These are phyloP conservation scores for Aphaenogaster rudis DNA, from an alignment of 1,140 invertebrate genomes.

Conservation along the genomic window DNA sequence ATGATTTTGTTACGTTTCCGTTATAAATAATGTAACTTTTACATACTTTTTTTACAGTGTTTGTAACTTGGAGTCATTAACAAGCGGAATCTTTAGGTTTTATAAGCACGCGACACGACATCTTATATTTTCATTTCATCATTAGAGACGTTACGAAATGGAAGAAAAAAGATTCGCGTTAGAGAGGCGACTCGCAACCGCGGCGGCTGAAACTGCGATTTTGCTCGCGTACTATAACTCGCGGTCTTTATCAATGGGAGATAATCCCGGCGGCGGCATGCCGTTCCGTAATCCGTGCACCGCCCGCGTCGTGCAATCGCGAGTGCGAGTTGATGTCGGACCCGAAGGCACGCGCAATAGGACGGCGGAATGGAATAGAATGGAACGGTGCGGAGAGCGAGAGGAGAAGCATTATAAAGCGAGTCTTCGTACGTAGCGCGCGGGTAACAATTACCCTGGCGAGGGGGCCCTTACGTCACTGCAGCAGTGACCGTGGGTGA, in stretches of 20 bases:
- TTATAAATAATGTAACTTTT: too few species aligned
- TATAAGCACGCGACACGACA: neutral
- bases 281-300: conserved; percentile 27
- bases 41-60: too few species aligned
- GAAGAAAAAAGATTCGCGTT: neutral
- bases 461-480: conserved; percentile 75
- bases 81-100: neutral
- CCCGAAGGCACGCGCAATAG: conserved; percentile 46
- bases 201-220: conserved; percentile 1
- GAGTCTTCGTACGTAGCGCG: conserved; percentile 69
- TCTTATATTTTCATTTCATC: neutral
- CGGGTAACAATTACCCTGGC: conserved; percentile 77
- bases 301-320: conserved; percentile 28
- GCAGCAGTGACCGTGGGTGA: conserved; percentile 80
- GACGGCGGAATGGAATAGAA: conserved; percentile 48
- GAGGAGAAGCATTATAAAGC: conserved; percentile 73
- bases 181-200: neutral
- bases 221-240: conserved; percentile 4
- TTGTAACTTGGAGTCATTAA: neutral
- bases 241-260: conserved; percentile 29
- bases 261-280: conserved; percentile 13
- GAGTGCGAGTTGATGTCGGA: conserved; percentile 48
- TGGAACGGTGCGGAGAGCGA: conserved; percentile 43
- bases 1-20: too few species aligned
- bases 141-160: neutral